Conservation (phyloP, 2,888 invertebrate genomes). For the Ditula angustiorana region DNA sequence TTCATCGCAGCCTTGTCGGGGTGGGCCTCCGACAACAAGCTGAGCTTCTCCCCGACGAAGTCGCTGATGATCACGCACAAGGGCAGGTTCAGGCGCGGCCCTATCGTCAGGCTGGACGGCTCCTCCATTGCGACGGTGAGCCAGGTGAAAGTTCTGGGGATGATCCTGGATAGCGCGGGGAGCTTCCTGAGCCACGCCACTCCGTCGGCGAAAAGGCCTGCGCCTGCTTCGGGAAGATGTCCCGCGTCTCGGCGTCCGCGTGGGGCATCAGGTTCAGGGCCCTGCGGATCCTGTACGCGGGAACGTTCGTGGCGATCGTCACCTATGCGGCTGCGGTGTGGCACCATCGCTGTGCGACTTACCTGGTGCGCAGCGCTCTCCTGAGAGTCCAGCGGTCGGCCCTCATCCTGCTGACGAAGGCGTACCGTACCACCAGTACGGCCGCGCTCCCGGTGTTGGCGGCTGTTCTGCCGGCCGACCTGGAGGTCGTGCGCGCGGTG, state of each 20-base stretch:
- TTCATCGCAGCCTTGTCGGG: not conserved
- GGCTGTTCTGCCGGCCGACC: no score
- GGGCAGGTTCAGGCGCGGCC: constrained; percentile 16
- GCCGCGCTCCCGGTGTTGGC: constrained; percentile 43
- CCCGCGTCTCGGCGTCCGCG: not conserved
- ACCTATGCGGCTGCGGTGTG: constrained; percentile 23
- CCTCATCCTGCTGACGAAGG: constrained; percentile 46
- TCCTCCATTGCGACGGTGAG: constrained; percentile 4
- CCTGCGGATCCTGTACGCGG: not conserved
- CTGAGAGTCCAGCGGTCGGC: constrained; percentile 43
- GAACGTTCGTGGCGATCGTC: not conserved
- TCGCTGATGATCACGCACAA: constrained; percentile 42
- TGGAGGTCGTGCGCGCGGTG: no score
- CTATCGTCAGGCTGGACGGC: not conserved
- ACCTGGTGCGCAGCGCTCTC: constrained; percentile 40
- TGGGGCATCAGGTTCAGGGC: not conserved
- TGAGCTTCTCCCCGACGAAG: constrained; percentile 37
- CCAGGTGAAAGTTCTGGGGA: not conserved
- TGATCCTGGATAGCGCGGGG: not conserved
- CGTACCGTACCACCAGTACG: constrained; percentile 50
- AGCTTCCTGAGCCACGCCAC: not conserved
- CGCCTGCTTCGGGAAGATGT: not conserved
- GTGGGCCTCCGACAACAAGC: not conserved
- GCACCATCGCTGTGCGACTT: constrained; percentile 27
- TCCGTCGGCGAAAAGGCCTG: not conserved